phyloP scores from a whole-genome alignment of 2,113 vertebrate species.

The Sapayoa aenigma region DNA sequence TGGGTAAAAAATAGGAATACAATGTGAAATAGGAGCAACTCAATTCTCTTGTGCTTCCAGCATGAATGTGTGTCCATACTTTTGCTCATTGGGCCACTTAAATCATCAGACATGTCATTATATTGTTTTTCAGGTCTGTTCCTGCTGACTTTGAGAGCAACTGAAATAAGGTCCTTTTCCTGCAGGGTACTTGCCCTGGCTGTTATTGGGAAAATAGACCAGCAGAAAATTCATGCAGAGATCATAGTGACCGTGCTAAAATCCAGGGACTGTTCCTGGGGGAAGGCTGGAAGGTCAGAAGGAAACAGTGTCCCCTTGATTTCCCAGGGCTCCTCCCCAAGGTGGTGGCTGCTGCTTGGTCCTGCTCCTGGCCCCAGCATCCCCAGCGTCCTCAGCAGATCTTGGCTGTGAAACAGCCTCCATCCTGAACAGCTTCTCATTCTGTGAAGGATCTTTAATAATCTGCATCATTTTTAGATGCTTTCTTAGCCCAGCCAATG shows the following conservation, averaged over 20 bases:
- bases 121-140: not conserved
- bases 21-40: not conserved
- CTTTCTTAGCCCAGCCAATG: not conserved
- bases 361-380: not conserved
- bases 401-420: not conserved
- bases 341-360: not conserved
- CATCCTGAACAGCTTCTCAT: not conserved
- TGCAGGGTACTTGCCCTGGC: not conserved
- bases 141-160: not conserved
- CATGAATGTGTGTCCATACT: fast-evolving
- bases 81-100: not conserved
- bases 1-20: not conserved
- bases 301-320: not conserved
- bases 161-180: not conserved
- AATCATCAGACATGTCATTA: not conserved
- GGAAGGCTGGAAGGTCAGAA: not conserved
- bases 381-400: not conserved
- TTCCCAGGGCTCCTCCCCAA: not conserved
- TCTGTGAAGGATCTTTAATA: not conserved
- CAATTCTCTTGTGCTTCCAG: not conserved
- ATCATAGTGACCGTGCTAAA: fast-evolving
- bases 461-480: not conserved
- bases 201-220: not conserved
- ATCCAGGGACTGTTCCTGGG: not conserved
- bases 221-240: not conserved